Conservation (phyloP, 2,113 vertebrate genomes). For the Pyxicephalus adspersus region DNA sequence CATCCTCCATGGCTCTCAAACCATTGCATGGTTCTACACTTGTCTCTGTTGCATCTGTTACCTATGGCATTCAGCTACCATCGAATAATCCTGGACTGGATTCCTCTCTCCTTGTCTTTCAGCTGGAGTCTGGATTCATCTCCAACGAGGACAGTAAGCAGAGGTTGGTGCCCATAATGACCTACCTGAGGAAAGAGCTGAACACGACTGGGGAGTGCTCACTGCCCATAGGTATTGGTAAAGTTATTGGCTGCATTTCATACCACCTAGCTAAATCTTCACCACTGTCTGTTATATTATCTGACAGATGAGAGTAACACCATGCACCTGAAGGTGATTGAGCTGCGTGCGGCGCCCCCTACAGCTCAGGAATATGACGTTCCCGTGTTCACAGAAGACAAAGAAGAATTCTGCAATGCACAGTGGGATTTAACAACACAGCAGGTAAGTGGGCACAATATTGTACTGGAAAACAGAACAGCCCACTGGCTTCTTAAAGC, state of each 20-base stretch:
- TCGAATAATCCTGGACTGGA: no score
- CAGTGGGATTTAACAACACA: slow-evolving; percentile 98
- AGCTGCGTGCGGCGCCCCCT: slow-evolving; percentile 85
- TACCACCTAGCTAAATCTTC: not conserved
- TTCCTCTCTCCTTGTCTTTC: slow-evolving; percentile 50
- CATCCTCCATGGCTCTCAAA: not conserved
- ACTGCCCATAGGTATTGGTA: slow-evolving; percentile 85
- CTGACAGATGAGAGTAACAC: slow-evolving; percentile 91
- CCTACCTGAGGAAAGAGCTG: slow-evolving; percentile 90
- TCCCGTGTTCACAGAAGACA: slow-evolving; percentile 91
- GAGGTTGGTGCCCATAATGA: slow-evolving; percentile 95
- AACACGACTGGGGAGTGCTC: slow-evolving; percentile 93
- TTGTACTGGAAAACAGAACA: no score
- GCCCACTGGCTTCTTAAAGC: no score
- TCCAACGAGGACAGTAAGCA: slow-evolving; percentile 96
- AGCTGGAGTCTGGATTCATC: slow-evolving; percentile 96
- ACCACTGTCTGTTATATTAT: not conserved
- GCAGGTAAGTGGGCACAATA: slow-evolving; percentile 74
- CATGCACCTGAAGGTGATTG: slow-evolving; percentile 93
- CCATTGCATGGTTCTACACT: no score
- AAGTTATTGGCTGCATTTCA: not conserved
- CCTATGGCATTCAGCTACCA: not conserved
- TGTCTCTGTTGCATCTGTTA: no score
- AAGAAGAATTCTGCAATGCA: slow-evolving; percentile 89
- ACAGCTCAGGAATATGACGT: slow-evolving; percentile 95